A percentile compares a stretch with the other conserved stretches of the same genome.
Conservation (phyloP, 2,888 invertebrate genomes). For the Morpho achilles region DNA sequence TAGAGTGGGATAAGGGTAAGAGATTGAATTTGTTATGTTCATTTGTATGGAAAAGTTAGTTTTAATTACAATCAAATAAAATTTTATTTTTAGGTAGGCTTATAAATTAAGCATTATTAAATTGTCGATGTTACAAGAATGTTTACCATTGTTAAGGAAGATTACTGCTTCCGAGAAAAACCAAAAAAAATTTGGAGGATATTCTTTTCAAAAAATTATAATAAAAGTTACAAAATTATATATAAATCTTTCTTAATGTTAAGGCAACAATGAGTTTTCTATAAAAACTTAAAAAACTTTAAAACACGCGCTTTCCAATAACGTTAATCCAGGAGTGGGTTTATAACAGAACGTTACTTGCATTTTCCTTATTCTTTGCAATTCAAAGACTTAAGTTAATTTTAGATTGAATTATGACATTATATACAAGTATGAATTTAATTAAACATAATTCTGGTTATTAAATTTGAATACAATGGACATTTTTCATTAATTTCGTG, state of each 20-base stretch:
- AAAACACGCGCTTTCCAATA: background rate
- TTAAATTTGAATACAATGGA: background rate
- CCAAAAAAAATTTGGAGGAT: too few species aligned
- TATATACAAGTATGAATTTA: conserved; percentile 5
- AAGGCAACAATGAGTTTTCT: too few species aligned
- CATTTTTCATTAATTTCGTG: background rate
- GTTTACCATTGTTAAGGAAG: too few species aligned
- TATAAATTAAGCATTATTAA: background rate
- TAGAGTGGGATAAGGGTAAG: too few species aligned
- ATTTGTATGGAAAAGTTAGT: background rate
- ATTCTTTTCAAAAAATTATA: too few species aligned
- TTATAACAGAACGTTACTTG: background rate
- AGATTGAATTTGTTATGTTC: background rate
- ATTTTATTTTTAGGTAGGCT: background rate
- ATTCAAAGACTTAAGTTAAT: background rate
- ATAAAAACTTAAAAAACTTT: background rate
- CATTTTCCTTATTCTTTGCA: background rate
- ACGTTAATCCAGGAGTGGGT: background rate
- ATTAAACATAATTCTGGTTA: background rate
- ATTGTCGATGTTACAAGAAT: too few species aligned
- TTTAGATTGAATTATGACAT: background rate
- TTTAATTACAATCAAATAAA: background rate
- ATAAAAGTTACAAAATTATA: too few species aligned
- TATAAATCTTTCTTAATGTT: too few species aligned
- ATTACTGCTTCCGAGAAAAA: too few species aligned